Evolutionary conservation across 2,888 invertebrate species (phyloP), one percentile per base, ranked within the genome.

Genomic region (Xanthostigma xanthostigma): DNA sequence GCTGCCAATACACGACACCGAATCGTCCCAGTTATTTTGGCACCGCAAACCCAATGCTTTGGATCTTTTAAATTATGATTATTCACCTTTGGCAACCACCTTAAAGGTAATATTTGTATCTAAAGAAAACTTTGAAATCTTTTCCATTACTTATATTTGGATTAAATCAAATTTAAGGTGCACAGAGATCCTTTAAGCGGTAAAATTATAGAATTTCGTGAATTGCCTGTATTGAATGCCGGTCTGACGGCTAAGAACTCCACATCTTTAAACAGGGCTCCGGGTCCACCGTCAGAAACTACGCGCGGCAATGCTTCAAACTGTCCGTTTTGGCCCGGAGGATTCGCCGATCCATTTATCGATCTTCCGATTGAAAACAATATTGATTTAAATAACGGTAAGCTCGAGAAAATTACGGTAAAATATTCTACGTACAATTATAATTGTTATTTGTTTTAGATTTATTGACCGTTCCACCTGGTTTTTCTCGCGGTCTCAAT

Each of bases 261-360:
- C 4, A 75, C 84, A 63, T 90, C 91, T 0, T 78, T 93, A 72
- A 75, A 75, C 37, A 71, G 92, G 56, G 81, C 84, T 17, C 91
- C 90, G 0, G 75, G 83, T 39, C 78, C 84, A 9, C 75, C 82
- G 3, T 71, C 72, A 40, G 77, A 84, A 59, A 76, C 81, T 44
- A 75, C 84, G 0, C 72, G 81, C 57, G 93, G 93, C 12, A 83
- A 79, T 46, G 77, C 81, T 0, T 81, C 80, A 50, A 89, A 87
- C 62, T 82, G 79, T 60, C 91, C 90, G 1, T 94, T 94, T 63
- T 79, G 88, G 75, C 93, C 93, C 1, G 92, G 88, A 43, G 86
- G 89, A 2, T 84, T 89, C 62, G 69, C 73, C 17, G 66, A 70
- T 52, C 69, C 70, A 35, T 51, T 55, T 10, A 48, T 54, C n/a